Conservation (phyloP, 2,113 vertebrate species). For the Baryphthengus martii region DNA sequence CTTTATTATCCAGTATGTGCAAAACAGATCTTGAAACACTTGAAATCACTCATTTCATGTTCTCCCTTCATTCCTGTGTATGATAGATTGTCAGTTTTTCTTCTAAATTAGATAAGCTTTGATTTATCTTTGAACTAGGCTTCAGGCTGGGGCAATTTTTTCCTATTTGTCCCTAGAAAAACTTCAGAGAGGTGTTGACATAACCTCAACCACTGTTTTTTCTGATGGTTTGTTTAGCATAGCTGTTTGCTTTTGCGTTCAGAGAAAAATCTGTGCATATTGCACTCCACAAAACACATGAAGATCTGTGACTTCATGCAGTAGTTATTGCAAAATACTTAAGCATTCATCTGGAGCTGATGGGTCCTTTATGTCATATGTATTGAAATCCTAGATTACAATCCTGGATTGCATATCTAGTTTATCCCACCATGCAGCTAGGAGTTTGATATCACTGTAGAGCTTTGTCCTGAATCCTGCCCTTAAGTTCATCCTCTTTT, state of each 20-base stretch:
- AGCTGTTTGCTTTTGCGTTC: background rate
- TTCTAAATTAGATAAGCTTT: background rate
- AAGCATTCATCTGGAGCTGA: background rate
- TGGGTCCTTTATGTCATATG: background rate
- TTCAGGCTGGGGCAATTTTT: background rate
- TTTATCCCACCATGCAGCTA: background rate
- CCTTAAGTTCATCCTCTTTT: background rate
- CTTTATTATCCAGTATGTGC: background rate
- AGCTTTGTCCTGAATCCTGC: background rate
- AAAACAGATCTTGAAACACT: background rate
- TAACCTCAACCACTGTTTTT: background rate
- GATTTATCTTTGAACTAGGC: constrained; percentile 21
- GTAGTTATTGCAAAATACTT: background rate
- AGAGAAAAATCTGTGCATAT: background rate
- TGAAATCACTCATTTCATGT: background rate
- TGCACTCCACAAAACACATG: background rate
- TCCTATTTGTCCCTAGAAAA: background rate
- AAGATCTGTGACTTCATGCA: background rate
- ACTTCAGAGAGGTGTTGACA: background rate
- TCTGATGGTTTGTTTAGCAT: background rate
- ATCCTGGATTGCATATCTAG: background rate
- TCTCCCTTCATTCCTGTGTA: background rate
- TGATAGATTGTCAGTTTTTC: background rate
- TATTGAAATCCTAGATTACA: background rate
- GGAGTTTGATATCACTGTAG: background rate